phyloP scores from a whole-genome alignment of 2,113 vertebrate species.

The Salvator merianae region DNA sequence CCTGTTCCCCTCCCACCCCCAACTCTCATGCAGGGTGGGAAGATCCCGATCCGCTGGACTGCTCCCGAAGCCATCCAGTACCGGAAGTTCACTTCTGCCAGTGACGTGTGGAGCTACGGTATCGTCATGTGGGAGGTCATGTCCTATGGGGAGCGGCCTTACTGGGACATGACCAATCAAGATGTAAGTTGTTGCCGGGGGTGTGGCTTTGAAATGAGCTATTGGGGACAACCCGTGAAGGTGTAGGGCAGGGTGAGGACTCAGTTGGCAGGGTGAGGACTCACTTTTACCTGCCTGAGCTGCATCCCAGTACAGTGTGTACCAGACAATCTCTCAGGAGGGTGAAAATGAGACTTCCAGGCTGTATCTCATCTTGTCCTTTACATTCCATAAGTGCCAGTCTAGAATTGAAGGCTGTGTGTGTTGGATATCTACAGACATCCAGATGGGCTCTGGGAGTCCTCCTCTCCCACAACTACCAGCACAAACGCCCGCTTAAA shows the following conservation, averaged over 20 bases:
- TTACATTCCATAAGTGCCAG: neutral
- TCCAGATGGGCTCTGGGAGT: too few relatives aligned
- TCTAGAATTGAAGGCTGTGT: neutral
- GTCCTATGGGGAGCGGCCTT: slow-evolving; percentile 82
- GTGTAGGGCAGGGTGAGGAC: too few relatives aligned
- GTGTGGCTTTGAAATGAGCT: neutral
- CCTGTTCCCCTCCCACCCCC: neutral
- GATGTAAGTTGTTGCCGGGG: slow-evolving; percentile 72
- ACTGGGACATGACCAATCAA: slow-evolving; percentile 88
- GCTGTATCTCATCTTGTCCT: too few relatives aligned
- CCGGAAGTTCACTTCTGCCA: slow-evolving; percentile 83
- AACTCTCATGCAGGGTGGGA: slow-evolving; percentile 72
- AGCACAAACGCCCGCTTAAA: too few relatives aligned
- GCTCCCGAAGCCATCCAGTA: slow-evolving; percentile 82
- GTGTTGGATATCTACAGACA: too few relatives aligned
- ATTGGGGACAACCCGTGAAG: neutral
- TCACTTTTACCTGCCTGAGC: too few relatives aligned
- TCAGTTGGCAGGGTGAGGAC: too few relatives aligned
- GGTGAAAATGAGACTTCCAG: too few relatives aligned
- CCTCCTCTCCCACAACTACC: too few relatives aligned
- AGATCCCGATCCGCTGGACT: slow-evolving; percentile 84
- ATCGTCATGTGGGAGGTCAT: slow-evolving; percentile 88
- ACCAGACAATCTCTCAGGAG: too few relatives aligned
- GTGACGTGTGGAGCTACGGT: slow-evolving; percentile 82
- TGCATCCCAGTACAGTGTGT: too few relatives aligned